Evolutionary conservation across 2,113 vertebrate genomes (phyloP).

Genomic region (Notothenia rossii): DNA sequence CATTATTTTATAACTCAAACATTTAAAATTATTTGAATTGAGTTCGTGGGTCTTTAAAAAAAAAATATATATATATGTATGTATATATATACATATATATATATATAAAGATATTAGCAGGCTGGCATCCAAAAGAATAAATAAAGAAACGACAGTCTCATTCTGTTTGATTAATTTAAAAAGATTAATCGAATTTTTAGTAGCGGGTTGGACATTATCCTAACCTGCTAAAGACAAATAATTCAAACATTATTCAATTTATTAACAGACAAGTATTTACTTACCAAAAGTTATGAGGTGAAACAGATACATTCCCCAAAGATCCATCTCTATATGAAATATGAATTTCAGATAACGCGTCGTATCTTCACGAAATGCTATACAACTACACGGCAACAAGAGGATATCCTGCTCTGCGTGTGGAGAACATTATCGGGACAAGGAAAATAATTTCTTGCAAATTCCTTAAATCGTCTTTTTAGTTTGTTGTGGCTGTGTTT

Average conservation of each 20-base stretch:
- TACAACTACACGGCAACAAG: conserved; percentile 40
- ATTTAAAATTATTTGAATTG: no score
- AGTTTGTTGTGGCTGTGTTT: conserved; percentile 1
- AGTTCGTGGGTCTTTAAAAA: no score
- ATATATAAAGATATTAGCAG: no score
- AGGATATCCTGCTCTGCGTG: conserved; percentile 39
- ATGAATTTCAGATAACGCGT: conserved; percentile 35
- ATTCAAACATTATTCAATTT: not conserved
- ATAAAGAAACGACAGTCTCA: not conserved
- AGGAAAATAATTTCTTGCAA: not conserved
- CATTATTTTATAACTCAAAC: not conserved
- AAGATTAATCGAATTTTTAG: not conserved
- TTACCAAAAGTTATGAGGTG: conserved; percentile 82
- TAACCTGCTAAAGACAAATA: not conserved
- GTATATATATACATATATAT: not conserved
- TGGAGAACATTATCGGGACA: conserved; percentile 44
- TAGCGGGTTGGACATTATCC: not conserved
- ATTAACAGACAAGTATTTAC: conserved; percentile 39
- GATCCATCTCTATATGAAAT: conserved; percentile 76
- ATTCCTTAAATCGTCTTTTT: conserved; percentile 19
- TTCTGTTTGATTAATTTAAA: not conserved
- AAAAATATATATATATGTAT: no score
- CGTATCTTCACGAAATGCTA: conserved; percentile 53
- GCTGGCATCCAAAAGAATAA: not conserved
- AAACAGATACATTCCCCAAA: conserved; percentile 82